Conservation (phyloP, 2,797 vertebrate genomes). For the Pipistrellus kuhlii region DNA sequence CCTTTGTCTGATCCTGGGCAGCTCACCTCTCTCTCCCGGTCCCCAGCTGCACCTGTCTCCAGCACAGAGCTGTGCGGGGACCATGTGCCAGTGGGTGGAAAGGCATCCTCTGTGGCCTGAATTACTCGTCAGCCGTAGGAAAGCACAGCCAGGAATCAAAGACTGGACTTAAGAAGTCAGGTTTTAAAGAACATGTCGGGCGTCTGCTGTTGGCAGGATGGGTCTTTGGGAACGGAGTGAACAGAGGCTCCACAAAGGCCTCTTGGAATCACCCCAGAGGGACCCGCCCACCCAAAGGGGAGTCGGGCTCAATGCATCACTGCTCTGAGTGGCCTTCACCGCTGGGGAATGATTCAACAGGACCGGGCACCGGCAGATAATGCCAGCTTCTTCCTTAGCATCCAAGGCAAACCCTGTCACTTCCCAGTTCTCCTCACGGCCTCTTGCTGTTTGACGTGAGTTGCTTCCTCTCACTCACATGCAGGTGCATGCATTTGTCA, state of each 20-base stretch:
- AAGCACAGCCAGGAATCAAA: not conserved
- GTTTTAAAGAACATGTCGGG: not conserved
- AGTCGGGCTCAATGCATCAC: not conserved
- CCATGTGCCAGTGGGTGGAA: not conserved
- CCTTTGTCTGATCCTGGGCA: not conserved
- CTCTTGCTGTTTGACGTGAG: not conserved
- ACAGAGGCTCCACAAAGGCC: not conserved
- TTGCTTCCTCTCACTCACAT: not conserved
- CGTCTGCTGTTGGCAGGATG: not conserved
- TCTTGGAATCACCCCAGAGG: not conserved
- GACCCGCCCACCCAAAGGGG: not conserved
- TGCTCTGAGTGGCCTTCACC: not conserved
- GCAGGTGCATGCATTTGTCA: not conserved
- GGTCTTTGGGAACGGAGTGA: too few relatives aligned
- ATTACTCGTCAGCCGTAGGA: not conserved
- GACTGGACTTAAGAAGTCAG: not conserved
- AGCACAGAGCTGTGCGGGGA: not conserved
- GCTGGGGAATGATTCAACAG: not conserved
- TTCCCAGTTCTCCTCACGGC: not conserved
- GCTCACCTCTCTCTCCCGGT: not conserved
- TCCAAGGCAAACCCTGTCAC: not conserved
- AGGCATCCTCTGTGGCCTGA: not conserved
- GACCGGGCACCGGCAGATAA: too few relatives aligned
- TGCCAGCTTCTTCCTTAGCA: not conserved
- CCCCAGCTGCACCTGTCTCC: not conserved